Base-by-base conservation (phyloP, 2,113 vertebrate species). In the Burhinus bistriatus region DNA sequence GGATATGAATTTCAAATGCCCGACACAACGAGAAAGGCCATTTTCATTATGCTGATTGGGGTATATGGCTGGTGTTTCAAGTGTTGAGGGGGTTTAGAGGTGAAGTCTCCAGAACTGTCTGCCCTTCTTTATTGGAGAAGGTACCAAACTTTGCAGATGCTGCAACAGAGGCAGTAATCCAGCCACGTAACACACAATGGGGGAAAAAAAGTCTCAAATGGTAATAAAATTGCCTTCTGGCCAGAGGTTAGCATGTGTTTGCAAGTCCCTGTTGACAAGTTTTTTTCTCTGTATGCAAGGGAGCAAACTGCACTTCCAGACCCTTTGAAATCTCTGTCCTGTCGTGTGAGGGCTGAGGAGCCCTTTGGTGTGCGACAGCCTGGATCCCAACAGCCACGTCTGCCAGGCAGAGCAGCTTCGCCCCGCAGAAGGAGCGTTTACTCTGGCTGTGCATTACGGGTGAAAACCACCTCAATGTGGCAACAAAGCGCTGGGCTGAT, bases 1-100 rank as follows among this genome's bases (percentile, higher is more conserved):
- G 34, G 44, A 51, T 78, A n/a, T 85, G 62, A 94, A 89, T 95
- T 96, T 95, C 42, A 90, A 96, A 71, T 64, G 25, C 40, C 51
- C 14, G 12, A 16, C 54, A 42, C 25, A 49, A 68, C 0, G 4
- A 52, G 62, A 91, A 83, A 83, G 21, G 29, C 49, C 52, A 12
- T 73, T 72, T 81, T 52, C 49, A 73, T 69, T 40, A 47, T n/a
- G 42, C 34, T 77, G 69, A 25, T 87, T 47, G 45, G 49, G 62
- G 45, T 68, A 14, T 70, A 12, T 20, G 34, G 47, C 23, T 88
- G 66, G 19, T 29, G 44, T 64, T 72, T 65, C 32, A 76, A 82
- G 34, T 32, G 27, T 30, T 70, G 36, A 19, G 18, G 12, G 9
- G 12, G 12, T 19, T 77, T 66, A 66, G 64, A 62, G 17, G 38